Evolutionary conservation across 2,113 vertebrate species (phyloP), one percentile per base, ranked within the genome.

Genomic region (Eulemur rufifrons): DNA sequence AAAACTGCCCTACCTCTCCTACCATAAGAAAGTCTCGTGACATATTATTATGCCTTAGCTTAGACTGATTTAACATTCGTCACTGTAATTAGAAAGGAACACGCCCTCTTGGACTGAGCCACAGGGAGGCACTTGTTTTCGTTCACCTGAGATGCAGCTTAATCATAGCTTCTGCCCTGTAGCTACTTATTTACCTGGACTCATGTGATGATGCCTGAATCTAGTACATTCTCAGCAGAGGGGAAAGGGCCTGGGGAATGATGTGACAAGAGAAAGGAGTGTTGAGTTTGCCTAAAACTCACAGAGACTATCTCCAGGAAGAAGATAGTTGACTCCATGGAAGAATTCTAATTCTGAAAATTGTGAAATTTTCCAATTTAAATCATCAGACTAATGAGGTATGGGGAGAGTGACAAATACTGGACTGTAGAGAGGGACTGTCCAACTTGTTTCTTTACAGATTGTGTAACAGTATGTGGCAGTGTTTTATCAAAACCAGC

Each of bases 281-380:
- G 23, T n/a, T 2, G 25, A 37, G 17, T 56, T 81, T 63, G 39
- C 73, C 29, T 69, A 56, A 8, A 76, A 66, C 37, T 63, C 63
- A 34, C 8, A 45, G 29, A 54, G 52, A 45, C 76, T 8, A 0
- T 45, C 52, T 47, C 47, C 32, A 39, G 47, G 52, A 64, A 15
- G 80, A 89, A 68, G 73, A 20, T 59, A 11, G 14, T 50, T 50
- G 50, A 34, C 52, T 64, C 32, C 25, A 4, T 2, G 0, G 42
- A 21, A 73, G 45, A 82, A 94, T 87, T 86, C 66, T 39, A 63
- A 61, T 81, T 94, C 52, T 94, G 86, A 86, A 78, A 82, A 52
- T 32, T 73, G 52, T 92, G 81, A 96, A 85, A 96, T 68, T 29
- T 63, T 47, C 15, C 1, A 64, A 45, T 80, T 86, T 78, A 39